Base-by-base conservation (phyloP, 1,140 invertebrate genomes). In the Rhopalosiphum padi region DNA sequence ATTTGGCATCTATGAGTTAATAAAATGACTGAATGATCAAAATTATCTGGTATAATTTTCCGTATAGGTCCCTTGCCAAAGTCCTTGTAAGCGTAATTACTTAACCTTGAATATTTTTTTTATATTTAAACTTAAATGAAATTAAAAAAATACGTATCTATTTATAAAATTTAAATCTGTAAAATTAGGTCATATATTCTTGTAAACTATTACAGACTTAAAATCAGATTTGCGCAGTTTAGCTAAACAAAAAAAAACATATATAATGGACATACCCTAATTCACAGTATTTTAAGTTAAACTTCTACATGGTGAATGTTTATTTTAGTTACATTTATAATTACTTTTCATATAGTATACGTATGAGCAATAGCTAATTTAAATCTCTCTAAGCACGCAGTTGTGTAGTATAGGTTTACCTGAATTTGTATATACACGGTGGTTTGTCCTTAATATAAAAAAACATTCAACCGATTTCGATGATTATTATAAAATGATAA, bases 81-180 rank as follows among this genome's bases (percentile, higher is more conserved):
- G 60, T 90, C 35, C 6, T 22, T 60, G 18, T 90, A 25, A 41
- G 37, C 51, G 23, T 89, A 89, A 90, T 25, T 90, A 89, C 43
- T 90, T 90, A 43, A 90, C 89, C 89, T 90, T 90, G 89, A 90
- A 90, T 51, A 51, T 48, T n/a, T 90, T 22, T 90, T 90, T 90
- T 60, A 43, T 60, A 37, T 90, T 90, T 25, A 43, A n/a, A 60
- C 37, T 90, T 90, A 41, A 55, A 60, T 60, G 15, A 25, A 43
- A 22, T n/a, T 60, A 41, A 89, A 89, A 55, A 89, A 22, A 89
- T 37, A 41, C 2, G 22, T 41, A 41, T 41, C 30, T 90, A 90
- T 60, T 41, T 37, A 89, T 89, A 89, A 23, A 89, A 89, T 89
- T 30, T 43, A 53, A 89, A 51, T 90, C 9, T 60, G 23, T 90